Evolutionary conservation across 2,797 vertebrate species (phyloP), one percentile per base, ranked within the genome.

Genomic region (Tachyglossus aculeatus): DNA sequence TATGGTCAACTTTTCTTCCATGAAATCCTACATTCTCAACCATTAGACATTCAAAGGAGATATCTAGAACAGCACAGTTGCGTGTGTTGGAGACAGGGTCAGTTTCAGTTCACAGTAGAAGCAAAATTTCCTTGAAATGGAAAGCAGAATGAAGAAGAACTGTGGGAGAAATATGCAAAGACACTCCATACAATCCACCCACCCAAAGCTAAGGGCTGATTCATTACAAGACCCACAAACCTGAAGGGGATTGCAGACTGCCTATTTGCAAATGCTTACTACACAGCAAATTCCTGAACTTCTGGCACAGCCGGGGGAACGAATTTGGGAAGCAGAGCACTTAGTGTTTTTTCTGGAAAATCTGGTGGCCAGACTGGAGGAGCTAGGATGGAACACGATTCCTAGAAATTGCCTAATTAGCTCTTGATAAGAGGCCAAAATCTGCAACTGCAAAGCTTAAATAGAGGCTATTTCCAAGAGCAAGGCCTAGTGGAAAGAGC

Each of bases 311-410:
- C 5, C 57, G n/a, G n/a, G n/a, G n/a, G n/a, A n/a, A n/a, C n/a
- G n/a, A n/a, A n/a, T n/a, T n/a, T n/a, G 36, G 48, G 71, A 38
- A 62, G 5, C 31, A 61, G 34, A 74, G 40, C 22, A 33, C 19
- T 56, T 56, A 29, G 54, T 41, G 27, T 22, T 50, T 65, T 25
- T 51, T 65, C n/a, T 43, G 50, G 38, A 41, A 75, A 80, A 41
- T 66, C 25, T 66, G 43, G 27, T 39, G 52, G 55, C 52, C 52
- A 40, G 19, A 47, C 25, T 62, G 51, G 32, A 54, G 67, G 58
- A 62, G 31, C 38, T 54, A 55, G 12, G 47, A 37, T 31, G 38
- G 19, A 29, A 39, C 64, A 12, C 64, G 53, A 40, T 60, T 38
- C 67, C 38, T 22, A 52, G 22, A 48, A 77, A 39, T 21, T 60